These are phyloP conservation scores for Alouatta palliata DNA, from an alignment of 2,113 vertebrate genomes.

Conservation along the genomic window DNA sequence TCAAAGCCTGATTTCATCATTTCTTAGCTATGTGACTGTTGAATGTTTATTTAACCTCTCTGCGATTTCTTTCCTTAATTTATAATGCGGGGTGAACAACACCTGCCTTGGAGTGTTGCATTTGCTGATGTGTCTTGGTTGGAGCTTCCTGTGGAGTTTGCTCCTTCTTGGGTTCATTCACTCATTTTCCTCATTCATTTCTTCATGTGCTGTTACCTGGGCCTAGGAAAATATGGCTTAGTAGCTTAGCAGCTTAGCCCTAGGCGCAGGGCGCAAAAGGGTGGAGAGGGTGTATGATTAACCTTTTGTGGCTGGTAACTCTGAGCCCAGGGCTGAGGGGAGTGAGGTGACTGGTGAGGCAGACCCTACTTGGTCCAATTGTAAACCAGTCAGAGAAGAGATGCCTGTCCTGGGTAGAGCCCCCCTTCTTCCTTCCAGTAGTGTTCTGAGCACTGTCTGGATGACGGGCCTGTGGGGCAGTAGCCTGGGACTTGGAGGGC, in stretches of 20 bases:
- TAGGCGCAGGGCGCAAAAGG: accelerated
- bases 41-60: not conserved
- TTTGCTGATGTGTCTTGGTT: not conserved
- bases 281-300: accelerated
- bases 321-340: not conserved
- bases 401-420: not conserved
- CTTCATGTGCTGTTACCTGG: accelerated
- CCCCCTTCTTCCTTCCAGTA: too few species aligned
- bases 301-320: not conserved
- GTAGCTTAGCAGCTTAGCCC: not conserved
- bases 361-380: not conserved
- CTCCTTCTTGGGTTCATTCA: not conserved
- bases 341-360: not conserved
- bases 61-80: not conserved
- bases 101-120: not conserved
- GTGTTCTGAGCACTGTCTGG: not conserved
- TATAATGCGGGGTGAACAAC: accelerated
- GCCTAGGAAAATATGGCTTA: not conserved
- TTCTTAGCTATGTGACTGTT: not conserved
- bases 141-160: not conserved
- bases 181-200: not conserved
- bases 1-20: not conserved
- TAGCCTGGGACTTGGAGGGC: not conserved
- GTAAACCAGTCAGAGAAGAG: not conserved
- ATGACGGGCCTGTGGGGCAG: not conserved